Conservation (phyloP, 2,797 vertebrate species). For the Anguilla megastoma region DNA sequence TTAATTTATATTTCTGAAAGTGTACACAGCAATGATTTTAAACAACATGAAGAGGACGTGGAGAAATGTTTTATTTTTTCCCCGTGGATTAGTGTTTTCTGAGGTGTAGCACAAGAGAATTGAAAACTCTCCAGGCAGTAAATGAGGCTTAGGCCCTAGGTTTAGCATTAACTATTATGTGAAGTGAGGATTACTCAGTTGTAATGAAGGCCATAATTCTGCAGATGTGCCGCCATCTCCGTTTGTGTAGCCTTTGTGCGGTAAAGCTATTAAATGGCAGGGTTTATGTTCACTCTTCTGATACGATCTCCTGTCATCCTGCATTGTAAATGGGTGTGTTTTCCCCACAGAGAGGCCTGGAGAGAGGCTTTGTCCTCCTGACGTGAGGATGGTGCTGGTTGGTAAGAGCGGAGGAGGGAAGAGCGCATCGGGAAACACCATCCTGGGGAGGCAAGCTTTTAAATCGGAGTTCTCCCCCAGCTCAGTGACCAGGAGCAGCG, state of each 20-base stretch:
- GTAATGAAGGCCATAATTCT: neutral
- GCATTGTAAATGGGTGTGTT: neutral
- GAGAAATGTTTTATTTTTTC: neutral
- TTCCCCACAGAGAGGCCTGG: neutral
- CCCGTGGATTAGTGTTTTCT: neutral
- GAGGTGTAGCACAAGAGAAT: neutral
- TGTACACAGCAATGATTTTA: neutral
- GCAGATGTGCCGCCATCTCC: neutral
- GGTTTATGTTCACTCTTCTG: neutral
- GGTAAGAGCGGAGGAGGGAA: slow-evolving; percentile 5
- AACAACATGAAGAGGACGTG: neutral
- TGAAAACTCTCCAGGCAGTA: neutral
- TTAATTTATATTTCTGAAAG: neutral
- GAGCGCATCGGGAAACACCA: slow-evolving; percentile 12
- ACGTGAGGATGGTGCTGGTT: slow-evolving; percentile 1
- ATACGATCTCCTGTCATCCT: neutral
- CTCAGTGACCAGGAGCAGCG: slow-evolving; percentile 34
- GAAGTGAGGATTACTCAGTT: neutral
- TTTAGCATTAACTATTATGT: neutral
- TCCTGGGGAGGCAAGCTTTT: neutral
- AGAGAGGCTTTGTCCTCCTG: neutral
- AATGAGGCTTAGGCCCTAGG: neutral
- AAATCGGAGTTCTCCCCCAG: neutral
- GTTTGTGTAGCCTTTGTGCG: neutral
- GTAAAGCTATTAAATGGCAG: neutral